Percentiles rank a stretch among this genome's conserved stretches.
These are phyloP conservation scores for Charaxes varanes DNA, from an alignment of 1,140 invertebrate genomes.

Conservation along the genomic window DNA sequence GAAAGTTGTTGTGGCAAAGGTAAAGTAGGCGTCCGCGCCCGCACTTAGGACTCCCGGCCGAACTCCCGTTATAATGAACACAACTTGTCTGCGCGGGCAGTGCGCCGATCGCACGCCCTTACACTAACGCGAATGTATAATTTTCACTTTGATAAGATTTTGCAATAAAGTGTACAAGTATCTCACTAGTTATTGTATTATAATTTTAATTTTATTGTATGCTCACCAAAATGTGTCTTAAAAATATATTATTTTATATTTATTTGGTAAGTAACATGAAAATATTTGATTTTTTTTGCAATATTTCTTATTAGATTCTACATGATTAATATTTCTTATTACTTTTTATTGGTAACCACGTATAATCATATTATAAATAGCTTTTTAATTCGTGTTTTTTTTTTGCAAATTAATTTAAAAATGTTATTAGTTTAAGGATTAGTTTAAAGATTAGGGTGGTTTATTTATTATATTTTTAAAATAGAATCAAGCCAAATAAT, in stretches of 20 bases:
- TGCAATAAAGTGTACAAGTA: constrained; percentile 57
- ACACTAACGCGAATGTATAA: constrained; percentile 62
- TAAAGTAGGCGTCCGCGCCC: constrained; percentile 43
- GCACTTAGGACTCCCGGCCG: constrained; percentile 51
- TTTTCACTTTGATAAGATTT: constrained; percentile 53
- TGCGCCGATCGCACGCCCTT: constrained; percentile 71
- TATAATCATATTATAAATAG: no score
- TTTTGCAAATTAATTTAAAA: no score
- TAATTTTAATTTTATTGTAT: no score
- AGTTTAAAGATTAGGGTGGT: no score
- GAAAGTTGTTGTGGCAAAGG: constrained; percentile 23
- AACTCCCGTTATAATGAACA: constrained; percentile 72
- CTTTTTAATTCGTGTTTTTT: no score
- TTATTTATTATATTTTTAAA: no score
- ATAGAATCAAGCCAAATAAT: no score
- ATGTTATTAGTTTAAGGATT: no score
- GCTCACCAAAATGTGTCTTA: constrained; percentile 51
- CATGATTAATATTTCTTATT: background rate
- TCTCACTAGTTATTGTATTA: constrained; percentile 30
- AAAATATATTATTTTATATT: constrained; percentile 42
- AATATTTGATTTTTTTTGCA: background rate
- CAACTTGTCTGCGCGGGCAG: constrained; percentile 67
- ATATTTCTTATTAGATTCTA: constrained; percentile 1
- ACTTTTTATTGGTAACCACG: no score
- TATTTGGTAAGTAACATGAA: constrained; percentile 42